Evolutionary conservation across 2,797 vertebrate genomes (phyloP).

Genomic region (Onychomys torridus): DNA sequence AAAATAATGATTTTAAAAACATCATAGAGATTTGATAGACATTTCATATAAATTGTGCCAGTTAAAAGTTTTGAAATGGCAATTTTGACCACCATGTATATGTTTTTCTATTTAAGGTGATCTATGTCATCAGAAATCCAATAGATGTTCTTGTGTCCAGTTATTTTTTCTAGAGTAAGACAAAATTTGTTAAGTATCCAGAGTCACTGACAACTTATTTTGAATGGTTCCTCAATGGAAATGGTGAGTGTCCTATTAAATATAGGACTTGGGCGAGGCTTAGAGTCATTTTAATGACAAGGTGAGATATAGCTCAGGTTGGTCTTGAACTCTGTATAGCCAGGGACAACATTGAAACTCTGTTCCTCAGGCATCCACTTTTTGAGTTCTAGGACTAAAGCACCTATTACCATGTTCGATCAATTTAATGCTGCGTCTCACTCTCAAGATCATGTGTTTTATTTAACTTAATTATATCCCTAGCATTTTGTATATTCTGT

Average conservation of each 20-base stretch:
- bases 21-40: accelerated
- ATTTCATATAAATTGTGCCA: background rate
- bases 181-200: background rate
- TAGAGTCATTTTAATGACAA: background rate
- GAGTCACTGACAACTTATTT: background rate
- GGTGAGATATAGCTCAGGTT: background rate
- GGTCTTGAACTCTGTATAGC: too few species aligned
- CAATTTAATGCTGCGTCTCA: background rate
- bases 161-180: background rate
- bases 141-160: slow-evolving; percentile 49
- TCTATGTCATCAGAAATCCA: slow-evolving; percentile 64
- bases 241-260: background rate
- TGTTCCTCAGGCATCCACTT: too few species aligned
- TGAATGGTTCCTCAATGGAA: background rate
- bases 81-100: background rate
- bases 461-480: background rate
- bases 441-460: background rate
- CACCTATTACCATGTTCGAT: background rate
- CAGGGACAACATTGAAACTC: too few species aligned
- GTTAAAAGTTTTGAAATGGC: background rate
- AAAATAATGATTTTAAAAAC: background rate
- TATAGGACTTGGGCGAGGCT: too few species aligned
- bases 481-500: background rate
- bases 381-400: background rate
- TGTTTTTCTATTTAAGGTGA: slow-evolving; percentile 23